Evolutionary conservation across 2,888 invertebrate species (phyloP), one percentile per base, ranked within the genome.

Genomic region (Petrolisthes cinctipes): DNA sequence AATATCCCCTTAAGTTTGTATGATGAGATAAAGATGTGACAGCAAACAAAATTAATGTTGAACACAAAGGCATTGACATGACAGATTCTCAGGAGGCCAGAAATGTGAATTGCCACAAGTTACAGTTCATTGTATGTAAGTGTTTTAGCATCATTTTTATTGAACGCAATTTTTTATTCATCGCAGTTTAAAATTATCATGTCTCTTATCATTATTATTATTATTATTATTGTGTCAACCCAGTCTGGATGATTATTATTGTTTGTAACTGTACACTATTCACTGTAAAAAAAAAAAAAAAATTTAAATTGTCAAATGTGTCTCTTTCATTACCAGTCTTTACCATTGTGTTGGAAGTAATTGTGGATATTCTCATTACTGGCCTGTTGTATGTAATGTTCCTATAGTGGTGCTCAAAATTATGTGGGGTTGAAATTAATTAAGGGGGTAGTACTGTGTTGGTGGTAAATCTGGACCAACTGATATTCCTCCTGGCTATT

Each of bases 351-450:
- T 37, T 37, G 37, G 37, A 37, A 37, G 37, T 37, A 37, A 0
- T 37, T 0, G 37, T 37, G 37, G 37, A 0, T 37, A 37, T 37
- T 37, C 37, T 37, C 37, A 37, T 37, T 37, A 37, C 37, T 37
- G 78, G 57, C 20, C 51, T 20, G 37, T 56, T 79, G 53, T 85
- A 53, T 85, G 56, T 57, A 73, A 37, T 85, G 85, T 85, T 85
- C 85, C 85, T 80, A 37, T 73, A 57, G 68, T 79, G 85, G 85
- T 85, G 85, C 85, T 85, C 81, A 81, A 81, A 85, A 85, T 81
- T 79, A 84, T 79, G 23, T 54, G 54, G 54, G 37, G 37, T 37
- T 37, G 37, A 37, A 37, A 37, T 37, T 37, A 37, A 37, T 37
- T 37, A 37, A 37, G 2, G 37, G 37, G 37, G 2, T 37, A 76